Evolutionary conservation across 2,888 invertebrate species (phyloP).

Genomic region (Dicroscelio sp.): DNA sequence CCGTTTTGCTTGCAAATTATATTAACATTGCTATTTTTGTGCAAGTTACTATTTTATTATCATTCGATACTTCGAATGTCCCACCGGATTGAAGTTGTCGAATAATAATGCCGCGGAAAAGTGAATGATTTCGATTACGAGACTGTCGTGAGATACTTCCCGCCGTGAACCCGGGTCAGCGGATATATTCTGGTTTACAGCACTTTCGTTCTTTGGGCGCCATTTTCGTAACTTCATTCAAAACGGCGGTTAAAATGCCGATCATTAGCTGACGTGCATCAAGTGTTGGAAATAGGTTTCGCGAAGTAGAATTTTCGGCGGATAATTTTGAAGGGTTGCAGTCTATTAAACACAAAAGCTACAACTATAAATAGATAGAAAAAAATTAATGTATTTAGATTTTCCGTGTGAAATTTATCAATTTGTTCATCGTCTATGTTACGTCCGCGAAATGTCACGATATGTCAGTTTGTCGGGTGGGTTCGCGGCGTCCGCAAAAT

Average conservation of each 20-base stretch:
- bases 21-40: neutral
- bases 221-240: constrained; percentile 29
- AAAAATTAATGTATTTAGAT: too few relatives aligned
- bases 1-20: neutral
- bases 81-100: neutral
- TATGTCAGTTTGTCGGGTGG: neutral
- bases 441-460: too few relatives aligned
- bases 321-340: neutral
- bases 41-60: constrained; percentile 11
- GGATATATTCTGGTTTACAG: constrained; percentile 8
- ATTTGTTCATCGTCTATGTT: too few relatives aligned
- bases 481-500: constrained; percentile 9
- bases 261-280: constrained; percentile 14
- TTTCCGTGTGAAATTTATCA: too few relatives aligned
- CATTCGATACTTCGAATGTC: neutral
- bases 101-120: constrained; percentile 24
- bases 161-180: neutral
- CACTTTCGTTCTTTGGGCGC: constrained; percentile 1
- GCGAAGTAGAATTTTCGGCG: neutral
- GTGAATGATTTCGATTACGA: constrained; percentile 42
- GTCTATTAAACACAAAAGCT: too few relatives aligned
- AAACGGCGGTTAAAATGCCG: neutral
- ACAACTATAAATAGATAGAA: too few relatives aligned
- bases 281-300: constrained; percentile 17
- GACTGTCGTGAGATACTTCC: neutral